Conservation (phyloP, 92 coral and sea anemone genomes). For the Umimayanthus kanabou region DNA sequence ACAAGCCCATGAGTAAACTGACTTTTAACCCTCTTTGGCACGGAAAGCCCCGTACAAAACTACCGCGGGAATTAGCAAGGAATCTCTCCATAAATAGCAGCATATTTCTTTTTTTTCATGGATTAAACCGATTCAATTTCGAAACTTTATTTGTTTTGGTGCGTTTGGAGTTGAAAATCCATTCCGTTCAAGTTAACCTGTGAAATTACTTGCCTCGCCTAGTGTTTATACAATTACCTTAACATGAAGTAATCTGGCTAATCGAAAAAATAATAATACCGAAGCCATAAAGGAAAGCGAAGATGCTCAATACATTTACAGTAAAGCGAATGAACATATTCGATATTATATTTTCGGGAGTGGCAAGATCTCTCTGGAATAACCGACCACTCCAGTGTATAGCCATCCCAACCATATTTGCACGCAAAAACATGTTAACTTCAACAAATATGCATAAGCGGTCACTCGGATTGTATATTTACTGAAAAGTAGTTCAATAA, state of each 20-base stretch:
- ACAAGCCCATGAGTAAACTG: constrained; percentile 25
- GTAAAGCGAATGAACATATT: background rate
- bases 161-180: background rate
- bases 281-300: background rate
- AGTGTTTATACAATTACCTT: constrained; percentile 14
- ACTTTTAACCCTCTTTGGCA: background rate
- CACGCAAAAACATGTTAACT: too few species aligned
- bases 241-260: constrained; percentile 20
- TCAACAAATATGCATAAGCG: background rate
- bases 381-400: background rate
- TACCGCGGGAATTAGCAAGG: background rate
- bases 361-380: constrained; percentile 1
- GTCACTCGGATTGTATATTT: background rate
- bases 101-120: background rate
- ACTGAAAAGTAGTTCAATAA: background rate
- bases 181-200: background rate
- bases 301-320: background rate
- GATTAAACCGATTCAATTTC: constrained; percentile 20
- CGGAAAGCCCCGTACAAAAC: background rate
- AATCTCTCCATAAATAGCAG: background rate
- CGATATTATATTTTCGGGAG: background rate
- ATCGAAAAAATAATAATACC: constrained; percentile 2
- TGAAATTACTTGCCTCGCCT: constrained; percentile 9
- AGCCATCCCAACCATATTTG: too few species aligned
- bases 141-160: background rate